Evolutionary conservation across 2,888 invertebrate genomes (phyloP).

Genomic region (Drosophila hamatofila): DNA sequence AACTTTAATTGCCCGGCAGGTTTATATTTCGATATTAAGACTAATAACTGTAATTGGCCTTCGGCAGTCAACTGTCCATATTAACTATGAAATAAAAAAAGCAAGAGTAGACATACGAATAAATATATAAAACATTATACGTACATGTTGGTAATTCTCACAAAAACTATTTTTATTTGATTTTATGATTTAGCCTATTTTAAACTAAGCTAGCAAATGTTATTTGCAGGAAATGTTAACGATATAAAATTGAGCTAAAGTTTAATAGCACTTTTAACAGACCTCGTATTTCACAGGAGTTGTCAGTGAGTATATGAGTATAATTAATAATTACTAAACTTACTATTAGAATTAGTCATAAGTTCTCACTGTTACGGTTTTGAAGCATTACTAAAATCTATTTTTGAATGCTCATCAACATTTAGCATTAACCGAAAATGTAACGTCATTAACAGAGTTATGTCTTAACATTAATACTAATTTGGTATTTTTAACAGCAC

Average conservation of each 20-base stretch:
- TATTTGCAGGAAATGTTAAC: not conserved
- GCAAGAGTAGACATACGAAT: no score
- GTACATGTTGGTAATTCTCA: no score
- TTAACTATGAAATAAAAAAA: not conserved
- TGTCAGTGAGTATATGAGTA: no score
- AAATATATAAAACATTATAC: no score
- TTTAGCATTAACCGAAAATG: not conserved
- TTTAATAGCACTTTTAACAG: not conserved
- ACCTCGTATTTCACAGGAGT: no score
- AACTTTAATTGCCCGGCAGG: not conserved
- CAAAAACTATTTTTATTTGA: no score
- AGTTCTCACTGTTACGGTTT: not conserved
- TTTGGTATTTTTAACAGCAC: not conserved
- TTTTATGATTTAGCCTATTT: not conserved
- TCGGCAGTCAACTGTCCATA: not conserved
- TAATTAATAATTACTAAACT: no score
- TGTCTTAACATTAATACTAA: not conserved
- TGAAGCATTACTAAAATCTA: not conserved
- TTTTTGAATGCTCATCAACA: not conserved
- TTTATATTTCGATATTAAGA: not conserved
- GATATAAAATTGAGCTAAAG: not conserved
- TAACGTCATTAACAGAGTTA: not conserved
- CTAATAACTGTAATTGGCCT: not conserved
- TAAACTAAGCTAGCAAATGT: not conserved
- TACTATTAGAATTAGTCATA: not conserved